phyloP scores from a whole-genome alignment of 2,113 vertebrate species.

The Rhombomys opimus region DNA sequence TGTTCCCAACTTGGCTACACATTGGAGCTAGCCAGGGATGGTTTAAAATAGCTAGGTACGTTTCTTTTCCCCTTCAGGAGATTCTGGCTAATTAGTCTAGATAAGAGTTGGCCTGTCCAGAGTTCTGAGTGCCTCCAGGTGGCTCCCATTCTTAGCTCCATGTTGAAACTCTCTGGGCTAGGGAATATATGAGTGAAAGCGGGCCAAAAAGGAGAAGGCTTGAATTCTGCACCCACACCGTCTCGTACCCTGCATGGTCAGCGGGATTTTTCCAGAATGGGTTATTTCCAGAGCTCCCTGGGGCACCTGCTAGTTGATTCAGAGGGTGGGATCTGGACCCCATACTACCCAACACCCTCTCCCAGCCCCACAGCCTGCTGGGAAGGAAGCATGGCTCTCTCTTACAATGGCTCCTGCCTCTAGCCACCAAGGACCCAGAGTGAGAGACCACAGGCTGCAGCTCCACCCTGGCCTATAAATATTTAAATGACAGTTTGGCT shows the following conservation, averaged over 20 bases:
- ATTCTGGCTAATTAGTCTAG: background rate
- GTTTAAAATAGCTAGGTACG: background rate
- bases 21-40: background rate
- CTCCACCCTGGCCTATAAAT: constrained; percentile 82
- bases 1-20: background rate
- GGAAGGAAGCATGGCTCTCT: background rate
- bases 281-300: too few relatives aligned
- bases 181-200: background rate
- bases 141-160: background rate
- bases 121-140: background rate
- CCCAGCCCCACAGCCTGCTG: background rate
- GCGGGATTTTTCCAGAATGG: background rate
- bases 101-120: background rate
- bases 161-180: too few relatives aligned
- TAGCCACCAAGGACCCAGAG: background rate
- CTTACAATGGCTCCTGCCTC: background rate
- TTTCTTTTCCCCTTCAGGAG: background rate
- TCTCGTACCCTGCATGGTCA: fast-evolving
- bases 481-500: constrained; percentile 84
- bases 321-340: too few relatives aligned
- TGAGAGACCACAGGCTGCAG: constrained; percentile 60
- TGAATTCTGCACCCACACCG: fast-evolving
- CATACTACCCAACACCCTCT: background rate
- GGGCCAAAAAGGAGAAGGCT: background rate
- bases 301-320: background rate